Evolutionary conservation across 2,888 invertebrate species (phyloP), one percentile per base, ranked within the genome.

Genomic region (Epirrhoe tristata): DNA sequence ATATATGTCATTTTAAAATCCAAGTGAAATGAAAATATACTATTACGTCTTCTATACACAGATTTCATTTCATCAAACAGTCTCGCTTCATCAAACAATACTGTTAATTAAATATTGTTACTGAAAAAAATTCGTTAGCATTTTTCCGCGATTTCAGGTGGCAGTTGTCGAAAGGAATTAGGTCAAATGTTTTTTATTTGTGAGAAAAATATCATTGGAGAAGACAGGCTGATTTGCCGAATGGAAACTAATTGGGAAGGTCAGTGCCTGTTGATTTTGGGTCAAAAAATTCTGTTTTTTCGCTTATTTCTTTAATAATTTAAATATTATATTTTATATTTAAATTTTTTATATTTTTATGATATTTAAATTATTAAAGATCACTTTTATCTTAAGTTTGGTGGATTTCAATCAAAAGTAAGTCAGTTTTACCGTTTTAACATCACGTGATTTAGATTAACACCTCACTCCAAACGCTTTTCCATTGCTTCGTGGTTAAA

Each of bases 41-140:
- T 36, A 43, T 32, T 61, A 32, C 53, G 14, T 10, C 10, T 8
- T 46, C 60, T 46, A 46, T 46, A 24, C 24, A 14, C 32, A 34
- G 58, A 58, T 63, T 53, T 46, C 48, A 54, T 16, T 58, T 62
- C 34, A 57, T 65, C 57, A 66, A 66, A 66, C 57, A 57, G 61
- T 55, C 66, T 57, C 58, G 58, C 32, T 34, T 46, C 53, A 58
- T 67, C 63, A 54, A 63, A 67, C 67, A 67, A 67, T 67, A 17
- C 56, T n/a, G 57, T 60, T 64, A 67, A 67, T 67, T 61, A 60
- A 67, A 67, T 64, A 64, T 64, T 64, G 63, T 61, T 63, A n/a
- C 50, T 34, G 57, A 50, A 67, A 67, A 63, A 60, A 53, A 34
- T 4, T 59, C 50, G 1, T 63, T 67, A 58, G 63, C 59, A 55